These are phyloP conservation scores for Neodiprion fabricii DNA, from an alignment of 1,140 invertebrate species.

Conservation along the genomic window DNA sequence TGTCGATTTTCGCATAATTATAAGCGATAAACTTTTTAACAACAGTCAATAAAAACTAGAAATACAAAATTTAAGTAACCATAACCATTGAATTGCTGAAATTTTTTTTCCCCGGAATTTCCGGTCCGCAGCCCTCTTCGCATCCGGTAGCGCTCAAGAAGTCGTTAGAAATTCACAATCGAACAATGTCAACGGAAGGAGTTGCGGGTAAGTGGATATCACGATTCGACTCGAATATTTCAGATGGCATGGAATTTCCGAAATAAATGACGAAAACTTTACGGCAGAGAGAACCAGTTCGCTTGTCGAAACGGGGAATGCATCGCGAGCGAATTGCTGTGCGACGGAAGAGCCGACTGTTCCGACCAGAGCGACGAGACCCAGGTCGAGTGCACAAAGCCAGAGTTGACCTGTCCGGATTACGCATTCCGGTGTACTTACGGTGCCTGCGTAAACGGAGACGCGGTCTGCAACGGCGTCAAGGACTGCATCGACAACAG, in stretches of 20 bases:
- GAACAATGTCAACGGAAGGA: not conserved
- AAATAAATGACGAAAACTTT: not conserved
- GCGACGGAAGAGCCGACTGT: conserved; percentile 66
- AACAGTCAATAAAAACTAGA: not conserved
- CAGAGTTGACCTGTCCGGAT: conserved; percentile 52
- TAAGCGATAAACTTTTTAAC: too few species aligned
- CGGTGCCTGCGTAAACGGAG: conserved; percentile 66
- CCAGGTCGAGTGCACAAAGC: conserved; percentile 53
- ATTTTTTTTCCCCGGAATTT: not conserved
- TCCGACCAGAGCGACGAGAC: conserved; percentile 68
- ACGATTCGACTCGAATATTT: not conserved
- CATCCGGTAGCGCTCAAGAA: not conserved
- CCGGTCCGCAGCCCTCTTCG: not conserved
- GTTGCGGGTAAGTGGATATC: not conserved
- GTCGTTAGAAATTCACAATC: not conserved
- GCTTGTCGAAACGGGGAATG: conserved; percentile 50
- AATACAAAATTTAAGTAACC: not conserved
- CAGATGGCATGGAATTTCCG: not conserved
- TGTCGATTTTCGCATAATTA: too few species aligned
- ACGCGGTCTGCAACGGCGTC: conserved; percentile 64
- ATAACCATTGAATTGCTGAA: not conserved
- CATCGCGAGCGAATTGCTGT: conserved; percentile 49
- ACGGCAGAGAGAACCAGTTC: conserved; percentile 34
- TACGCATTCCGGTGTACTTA: conserved; percentile 66
- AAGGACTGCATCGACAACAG: conserved; percentile 72